A percentile compares a stretch with the other conserved stretches of the same genome.
phyloP scores from a whole-genome alignment of 2,113 vertebrate genomes.

The Labeo rohita region DNA sequence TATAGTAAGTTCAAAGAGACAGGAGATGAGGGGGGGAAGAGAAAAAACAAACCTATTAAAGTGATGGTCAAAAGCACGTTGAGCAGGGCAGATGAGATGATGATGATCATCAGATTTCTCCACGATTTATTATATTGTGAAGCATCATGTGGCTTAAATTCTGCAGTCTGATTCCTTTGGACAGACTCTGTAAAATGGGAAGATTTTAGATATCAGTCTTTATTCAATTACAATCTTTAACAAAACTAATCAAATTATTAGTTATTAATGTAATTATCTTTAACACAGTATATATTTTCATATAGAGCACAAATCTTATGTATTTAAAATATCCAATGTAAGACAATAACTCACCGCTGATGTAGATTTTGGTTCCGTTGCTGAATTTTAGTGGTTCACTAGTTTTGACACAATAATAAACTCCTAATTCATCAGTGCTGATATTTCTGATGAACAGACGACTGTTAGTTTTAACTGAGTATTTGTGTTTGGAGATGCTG shows the following conservation, averaged over 20 bases:
- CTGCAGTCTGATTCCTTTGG: background rate
- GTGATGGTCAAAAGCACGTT: background rate
- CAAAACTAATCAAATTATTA: background rate
- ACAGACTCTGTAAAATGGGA: background rate
- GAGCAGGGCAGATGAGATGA: background rate
- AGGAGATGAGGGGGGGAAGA: background rate
- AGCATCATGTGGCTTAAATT: background rate
- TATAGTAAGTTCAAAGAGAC: background rate
- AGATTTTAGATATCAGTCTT: background rate
- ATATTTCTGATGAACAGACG: background rate
- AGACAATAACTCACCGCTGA: too few relatives aligned
- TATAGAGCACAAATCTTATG: too few relatives aligned
- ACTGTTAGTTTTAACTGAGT: background rate
- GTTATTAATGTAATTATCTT: too few relatives aligned
- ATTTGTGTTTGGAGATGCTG: background rate
- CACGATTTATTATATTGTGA: background rate
- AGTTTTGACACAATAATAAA: too few relatives aligned
- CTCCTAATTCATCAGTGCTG: background rate
- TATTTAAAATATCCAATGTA: too few relatives aligned
- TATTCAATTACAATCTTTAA: background rate
- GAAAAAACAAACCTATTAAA: background rate
- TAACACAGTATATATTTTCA: too few relatives aligned
- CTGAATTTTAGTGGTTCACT: too few relatives aligned
- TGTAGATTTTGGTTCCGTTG: too few relatives aligned
- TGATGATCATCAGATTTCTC: background rate